Evolutionary conservation across 2,113 vertebrate genomes (phyloP).

Genomic region (Pluvianellus socialis): DNA sequence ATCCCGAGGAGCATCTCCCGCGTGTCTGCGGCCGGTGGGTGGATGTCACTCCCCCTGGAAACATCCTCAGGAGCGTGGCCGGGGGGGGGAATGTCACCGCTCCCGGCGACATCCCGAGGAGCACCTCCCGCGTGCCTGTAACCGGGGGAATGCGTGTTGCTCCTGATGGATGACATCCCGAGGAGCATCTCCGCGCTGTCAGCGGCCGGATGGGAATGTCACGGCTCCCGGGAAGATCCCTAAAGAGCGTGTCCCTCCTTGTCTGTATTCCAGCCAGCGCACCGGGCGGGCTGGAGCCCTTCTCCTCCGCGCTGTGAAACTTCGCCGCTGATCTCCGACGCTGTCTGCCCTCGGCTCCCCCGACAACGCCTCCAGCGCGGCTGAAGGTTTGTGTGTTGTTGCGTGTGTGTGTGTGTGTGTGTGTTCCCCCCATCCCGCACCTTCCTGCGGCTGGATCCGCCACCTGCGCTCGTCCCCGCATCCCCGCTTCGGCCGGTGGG

Average conservation of each 20-base stretch:
- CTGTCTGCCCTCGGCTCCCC: conserved; percentile 86
- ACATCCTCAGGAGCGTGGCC: no score
- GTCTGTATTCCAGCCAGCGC: conserved; percentile 49
- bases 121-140: background rate
- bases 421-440: no score
- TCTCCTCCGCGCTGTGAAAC: conserved; percentile 72
- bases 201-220: no score
- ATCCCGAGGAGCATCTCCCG: background rate
- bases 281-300: conserved; percentile 47
- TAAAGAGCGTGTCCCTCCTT: no score
- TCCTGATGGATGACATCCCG: no score
- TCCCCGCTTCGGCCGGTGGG: background rate
- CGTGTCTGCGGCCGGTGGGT: background rate
- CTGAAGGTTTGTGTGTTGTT: conserved; percentile 85
- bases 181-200: no score
- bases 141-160: background rate
- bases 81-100: background rate
- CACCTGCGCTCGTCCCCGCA: background rate
- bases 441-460: no score
- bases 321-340: conserved; percentile 76
- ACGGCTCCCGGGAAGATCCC: no score
- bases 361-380: conserved; percentile 81
- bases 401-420: no score
- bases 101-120: background rate
- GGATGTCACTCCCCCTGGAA: background rate